phyloP scores from a whole-genome alignment of 2,113 vertebrate species.

The Propithecus coquereli region DNA sequence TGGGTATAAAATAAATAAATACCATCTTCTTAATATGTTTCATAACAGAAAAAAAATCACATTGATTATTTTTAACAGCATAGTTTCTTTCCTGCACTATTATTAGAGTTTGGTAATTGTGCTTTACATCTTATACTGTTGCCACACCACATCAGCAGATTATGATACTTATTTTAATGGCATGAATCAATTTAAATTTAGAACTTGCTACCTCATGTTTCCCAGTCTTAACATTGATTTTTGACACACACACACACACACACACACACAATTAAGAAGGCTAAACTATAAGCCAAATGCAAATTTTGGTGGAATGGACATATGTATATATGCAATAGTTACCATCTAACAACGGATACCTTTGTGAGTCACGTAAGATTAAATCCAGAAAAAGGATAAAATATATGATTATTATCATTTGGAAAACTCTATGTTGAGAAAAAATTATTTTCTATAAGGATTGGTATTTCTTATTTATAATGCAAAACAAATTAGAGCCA shows the following conservation, averaged over 20 bases:
- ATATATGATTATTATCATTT: not conserved
- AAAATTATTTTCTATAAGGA: not conserved
- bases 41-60: not conserved
- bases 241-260: not conserved
- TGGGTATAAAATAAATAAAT: slow-evolving; percentile 5
- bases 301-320: not conserved
- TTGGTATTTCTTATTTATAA: slow-evolving; percentile 8
- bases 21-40: not conserved
- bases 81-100: not conserved
- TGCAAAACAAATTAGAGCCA: not conserved
- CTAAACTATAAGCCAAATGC: not conserved
- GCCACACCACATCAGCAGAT: not conserved
- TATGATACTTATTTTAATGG: not conserved
- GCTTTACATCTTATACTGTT: not conserved
- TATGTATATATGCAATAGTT: not conserved
- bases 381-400: slow-evolving; percentile 36
- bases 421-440: not conserved
- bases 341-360: not conserved
- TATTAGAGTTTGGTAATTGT: not conserved
- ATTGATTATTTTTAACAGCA: not conserved
- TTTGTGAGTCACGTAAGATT: not conserved
- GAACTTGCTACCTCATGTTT: not conserved
- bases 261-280: not conserved
- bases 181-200: not conserved
- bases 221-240: not conserved